Base-by-base conservation (phyloP, 2,888 invertebrate genomes). In the Polyommatus icarus region DNA sequence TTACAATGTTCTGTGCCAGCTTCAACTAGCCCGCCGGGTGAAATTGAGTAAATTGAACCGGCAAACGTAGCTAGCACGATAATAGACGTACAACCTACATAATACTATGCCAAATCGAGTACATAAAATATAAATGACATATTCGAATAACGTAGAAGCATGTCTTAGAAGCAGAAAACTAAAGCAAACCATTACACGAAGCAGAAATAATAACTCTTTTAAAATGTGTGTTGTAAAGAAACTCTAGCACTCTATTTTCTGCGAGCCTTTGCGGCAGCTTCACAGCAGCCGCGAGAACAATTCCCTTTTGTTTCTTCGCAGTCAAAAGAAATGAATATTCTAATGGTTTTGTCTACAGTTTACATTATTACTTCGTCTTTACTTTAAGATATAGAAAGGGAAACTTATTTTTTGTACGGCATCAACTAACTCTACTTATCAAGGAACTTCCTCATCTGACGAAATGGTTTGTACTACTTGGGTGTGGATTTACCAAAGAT, bases 201-300 rank as follows among this genome's bases (percentile, higher is more conserved):
- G 1, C 54, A 54, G 75, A 75, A 46, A 32, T 54, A 29, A 75
- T 75, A 36, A 73, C 73, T 54, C 75, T 12, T 75, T 75, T 73
- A 15, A 24, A 24, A 50, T 10, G 73, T 46, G 40, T 73, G 40
- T 73, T 50, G 20, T 46, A 73, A 46, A 50, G 54, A 54, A 73
- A 75, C 54, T 75, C 50, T 15, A 54, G 75, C 75, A 29, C 75
- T 75, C 54, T 54, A 54, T 75, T 75, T 54, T 29, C 73, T 24
- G 36, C 24, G 50, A 75, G 75, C 75, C 29, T 75, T 50, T 54
- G 46, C 75, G 46, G 75, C 40, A 75, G 32, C 54, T 54, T 75
- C 75, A 15, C 46, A 20, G 75, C 15, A 67, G 29, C 75, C 50
- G 75, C 50, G 50, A 29, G 46, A 75, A 75, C 67, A 67, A 50